These are phyloP conservation scores for Apodemus sylvaticus DNA, from an alignment of 2,113 vertebrate species.

Conservation along the genomic window DNA sequence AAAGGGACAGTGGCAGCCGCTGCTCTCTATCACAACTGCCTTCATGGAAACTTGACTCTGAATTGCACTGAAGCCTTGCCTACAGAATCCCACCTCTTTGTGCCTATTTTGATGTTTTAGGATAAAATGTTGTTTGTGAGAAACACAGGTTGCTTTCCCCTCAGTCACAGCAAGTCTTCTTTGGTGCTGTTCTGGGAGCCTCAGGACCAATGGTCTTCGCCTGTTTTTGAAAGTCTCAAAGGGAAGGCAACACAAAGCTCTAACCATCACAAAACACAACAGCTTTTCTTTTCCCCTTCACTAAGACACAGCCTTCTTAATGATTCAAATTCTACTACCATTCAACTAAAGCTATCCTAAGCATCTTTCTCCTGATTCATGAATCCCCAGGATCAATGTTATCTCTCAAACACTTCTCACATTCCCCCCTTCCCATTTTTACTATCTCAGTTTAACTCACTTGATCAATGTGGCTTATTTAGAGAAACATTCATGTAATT, in stretches of 20 bases:
- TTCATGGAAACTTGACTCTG: background rate
- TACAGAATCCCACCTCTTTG: background rate
- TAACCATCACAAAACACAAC: background rate
- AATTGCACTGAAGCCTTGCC: background rate
- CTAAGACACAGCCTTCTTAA: background rate
- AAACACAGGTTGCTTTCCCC: background rate
- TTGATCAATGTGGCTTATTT: background rate
- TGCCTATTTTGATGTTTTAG: background rate
- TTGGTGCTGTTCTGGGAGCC: background rate
- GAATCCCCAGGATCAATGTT: background rate
- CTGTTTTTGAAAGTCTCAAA: background rate
- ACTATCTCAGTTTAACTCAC: constrained; percentile 5
- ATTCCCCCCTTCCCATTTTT: background rate
- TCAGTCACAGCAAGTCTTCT: background rate
- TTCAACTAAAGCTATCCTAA: background rate
- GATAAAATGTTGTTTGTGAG: background rate
- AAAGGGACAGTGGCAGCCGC: background rate
- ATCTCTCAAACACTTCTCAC: background rate
- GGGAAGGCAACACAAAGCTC: background rate
- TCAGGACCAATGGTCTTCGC: background rate
- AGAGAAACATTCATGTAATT: background rate
- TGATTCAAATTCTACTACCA: constrained; percentile 12
- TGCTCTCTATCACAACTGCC: background rate
- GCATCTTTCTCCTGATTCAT: background rate
- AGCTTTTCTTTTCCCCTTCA: background rate